Conservation (phyloP, 2,113 vertebrate genomes). For the Cebus imitator region DNA sequence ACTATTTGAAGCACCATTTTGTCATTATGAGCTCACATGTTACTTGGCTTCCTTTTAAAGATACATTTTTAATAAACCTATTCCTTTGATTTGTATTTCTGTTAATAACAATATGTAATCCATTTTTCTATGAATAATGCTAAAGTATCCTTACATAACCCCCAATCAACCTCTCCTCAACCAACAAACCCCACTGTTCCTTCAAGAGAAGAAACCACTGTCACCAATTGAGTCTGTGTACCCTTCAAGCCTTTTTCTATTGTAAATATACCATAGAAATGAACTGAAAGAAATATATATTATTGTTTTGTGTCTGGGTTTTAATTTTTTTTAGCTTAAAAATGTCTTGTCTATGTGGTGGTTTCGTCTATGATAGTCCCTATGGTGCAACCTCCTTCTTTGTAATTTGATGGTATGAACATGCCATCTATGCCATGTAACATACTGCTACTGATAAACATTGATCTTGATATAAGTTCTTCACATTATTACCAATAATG, state of each 20-base stretch:
- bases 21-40: not conserved
- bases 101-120: not conserved
- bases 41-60: not conserved
- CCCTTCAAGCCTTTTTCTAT: not conserved
- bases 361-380: not conserved
- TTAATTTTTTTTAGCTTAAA: not conserved
- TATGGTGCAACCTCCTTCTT: not conserved
- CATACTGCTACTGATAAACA: not conserved
- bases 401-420: not conserved
- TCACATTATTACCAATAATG: not conserved
- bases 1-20: not conserved
- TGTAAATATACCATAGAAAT: not conserved
- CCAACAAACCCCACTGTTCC: not conserved
- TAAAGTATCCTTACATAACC: not conserved
- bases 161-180: not conserved
- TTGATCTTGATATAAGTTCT: not conserved
- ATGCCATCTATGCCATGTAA: not conserved
- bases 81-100: not conserved
- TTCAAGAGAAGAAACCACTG: not conserved
- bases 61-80: not conserved
- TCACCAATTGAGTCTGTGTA: not conserved
- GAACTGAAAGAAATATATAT: too few relatives aligned
- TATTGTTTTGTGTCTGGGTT: not conserved
- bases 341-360: not conserved
- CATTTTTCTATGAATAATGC: not conserved